Base-by-base conservation (phyloP, 2,888 invertebrate genomes). In the Oeneis ivallda region DNA sequence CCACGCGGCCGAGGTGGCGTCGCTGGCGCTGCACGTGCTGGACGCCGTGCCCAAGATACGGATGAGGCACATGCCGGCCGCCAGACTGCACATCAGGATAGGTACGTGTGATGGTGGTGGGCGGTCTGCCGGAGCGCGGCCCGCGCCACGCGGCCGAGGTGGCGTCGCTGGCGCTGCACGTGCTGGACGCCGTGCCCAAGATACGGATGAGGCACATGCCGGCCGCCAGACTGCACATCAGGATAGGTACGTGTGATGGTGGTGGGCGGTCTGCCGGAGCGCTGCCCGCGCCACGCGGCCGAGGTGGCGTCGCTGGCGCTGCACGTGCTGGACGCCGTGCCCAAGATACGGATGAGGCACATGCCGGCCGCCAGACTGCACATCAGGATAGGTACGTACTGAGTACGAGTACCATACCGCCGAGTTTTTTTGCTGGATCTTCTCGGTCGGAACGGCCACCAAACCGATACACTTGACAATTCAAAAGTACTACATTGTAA, bases 221-320 rank as follows among this genome's bases (percentile, higher is more conserved):
- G 0, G 93, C 94, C 0, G 94, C 95, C 68, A 93, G 93, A 11
- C 92, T 96, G 1, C 93, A 94, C 76, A 92, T 96, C 13, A 92
- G 96, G 66, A 95, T 96, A 74, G 96, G 96, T 76, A 70, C 79
- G 6, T 34, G n/a, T n/a, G n/a, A 95, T 95, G 96, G 96, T 96
- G 37, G 96, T 95, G 0, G 95, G 96, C 11, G 96, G 96, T 0
- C 84, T 96, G 0, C 96, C 96, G 0, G 92, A 96, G 59, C 87
- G 95, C 58, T 96, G 95, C 0, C 93, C 95, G 61, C 86, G 94
- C 3, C 96, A 96, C 80, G 96, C 95, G 0, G 95, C 95, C 0
- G 96, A 96, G 82, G 95, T 96, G 37, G 96, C 96, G 0, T 96
- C 96, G 0, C 92, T 96, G 85, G 96, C 96, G 0, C 83, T 96